phyloP scores from a whole-genome alignment of 2,888 invertebrate species.

The Clostera curtula region DNA sequence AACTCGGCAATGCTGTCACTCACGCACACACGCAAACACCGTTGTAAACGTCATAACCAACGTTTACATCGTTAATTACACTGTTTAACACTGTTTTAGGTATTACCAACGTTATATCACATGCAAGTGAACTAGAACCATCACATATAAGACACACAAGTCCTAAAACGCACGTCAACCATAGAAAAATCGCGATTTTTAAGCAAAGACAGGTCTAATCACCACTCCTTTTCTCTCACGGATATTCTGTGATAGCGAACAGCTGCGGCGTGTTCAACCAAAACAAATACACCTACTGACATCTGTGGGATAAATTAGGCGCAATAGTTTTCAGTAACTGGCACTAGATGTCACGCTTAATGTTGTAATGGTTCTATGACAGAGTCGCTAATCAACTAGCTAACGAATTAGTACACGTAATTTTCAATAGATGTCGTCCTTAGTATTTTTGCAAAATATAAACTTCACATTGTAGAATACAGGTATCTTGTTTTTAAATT shows the following conservation, averaged over 20 bases:
- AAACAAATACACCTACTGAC: conserved; percentile 62
- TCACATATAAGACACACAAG: conserved; percentile 44
- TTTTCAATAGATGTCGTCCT: too few relatives aligned
- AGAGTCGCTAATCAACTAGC: too few relatives aligned
- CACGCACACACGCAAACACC: conserved; percentile 56
- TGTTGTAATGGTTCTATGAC: too few relatives aligned
- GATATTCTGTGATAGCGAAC: conserved; percentile 73
- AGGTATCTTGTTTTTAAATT: too few relatives aligned
- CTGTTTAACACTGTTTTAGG: conserved; percentile 46
- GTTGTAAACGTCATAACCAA: conserved; percentile 70
- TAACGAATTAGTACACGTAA: too few relatives aligned
- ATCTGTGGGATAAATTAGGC: conserved; percentile 28
- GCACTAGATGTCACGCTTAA: conserved; percentile 12
- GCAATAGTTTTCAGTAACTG: not conserved
- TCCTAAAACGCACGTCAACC: conserved; percentile 44
- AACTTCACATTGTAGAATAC: too few relatives aligned
- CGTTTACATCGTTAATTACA: conserved; percentile 65
- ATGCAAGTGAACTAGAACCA: conserved; percentile 41
- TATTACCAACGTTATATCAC: conserved; percentile 53
- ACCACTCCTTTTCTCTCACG: conserved; percentile 75
- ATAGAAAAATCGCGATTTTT: conserved; percentile 66
- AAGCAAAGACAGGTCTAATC: conserved; percentile 65
- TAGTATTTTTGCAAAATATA: too few relatives aligned
- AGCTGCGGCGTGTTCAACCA: conserved; percentile 69
- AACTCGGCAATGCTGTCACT: conserved; percentile 65